Conservation (phyloP, 2,113 vertebrate genomes). For the Gymnogyps californianus region DNA sequence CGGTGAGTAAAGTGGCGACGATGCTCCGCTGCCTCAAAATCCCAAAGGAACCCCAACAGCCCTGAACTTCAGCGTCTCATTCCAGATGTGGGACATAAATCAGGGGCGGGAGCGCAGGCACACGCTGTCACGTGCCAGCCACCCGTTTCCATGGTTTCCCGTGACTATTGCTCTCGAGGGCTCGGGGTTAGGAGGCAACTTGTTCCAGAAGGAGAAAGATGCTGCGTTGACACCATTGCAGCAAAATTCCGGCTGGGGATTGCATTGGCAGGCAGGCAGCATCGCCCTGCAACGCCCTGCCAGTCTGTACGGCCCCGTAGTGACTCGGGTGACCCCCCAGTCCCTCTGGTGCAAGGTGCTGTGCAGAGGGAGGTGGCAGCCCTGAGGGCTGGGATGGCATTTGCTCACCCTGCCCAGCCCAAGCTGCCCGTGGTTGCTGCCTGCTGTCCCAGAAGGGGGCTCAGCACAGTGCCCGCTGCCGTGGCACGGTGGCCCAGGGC, state of each 20-base stretch:
- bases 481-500: background rate
- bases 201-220: background rate
- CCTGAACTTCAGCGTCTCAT: background rate
- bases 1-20: fast-evolving
- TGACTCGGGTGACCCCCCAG: fast-evolving
- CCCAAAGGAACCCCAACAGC: background rate
- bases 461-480: background rate
- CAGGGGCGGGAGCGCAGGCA: background rate
- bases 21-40: background rate
- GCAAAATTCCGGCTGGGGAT: background rate
- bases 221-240: background rate
- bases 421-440: fast-evolving
- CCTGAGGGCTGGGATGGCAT: background rate
- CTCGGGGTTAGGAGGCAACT: background rate
- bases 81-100: background rate
- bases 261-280: background rate
- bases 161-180: background rate
- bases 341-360: background rate
- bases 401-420: background rate
- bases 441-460: background rate
- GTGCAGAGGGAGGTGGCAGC: background rate
- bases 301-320: fast-evolving
- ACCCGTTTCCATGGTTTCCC: slow-evolving; percentile 16
- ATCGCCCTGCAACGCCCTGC: fast-evolving
- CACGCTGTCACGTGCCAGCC: background rate